These are phyloP conservation scores for Emydocephalus ijimae DNA, from an alignment of 2,113 vertebrate species.

Conservation along the genomic window DNA sequence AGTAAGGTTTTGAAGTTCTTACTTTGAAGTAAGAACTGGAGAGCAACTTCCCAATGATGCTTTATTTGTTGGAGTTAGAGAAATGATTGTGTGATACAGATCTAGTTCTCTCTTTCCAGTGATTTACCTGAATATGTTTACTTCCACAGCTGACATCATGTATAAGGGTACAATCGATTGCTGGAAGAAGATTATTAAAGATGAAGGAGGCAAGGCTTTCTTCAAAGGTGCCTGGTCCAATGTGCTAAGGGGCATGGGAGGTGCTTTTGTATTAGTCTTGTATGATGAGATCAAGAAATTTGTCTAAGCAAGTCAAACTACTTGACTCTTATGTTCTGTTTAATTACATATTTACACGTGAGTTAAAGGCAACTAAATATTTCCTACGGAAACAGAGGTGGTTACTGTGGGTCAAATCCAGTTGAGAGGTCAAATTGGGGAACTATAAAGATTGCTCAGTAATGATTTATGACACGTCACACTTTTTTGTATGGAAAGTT, in stretches of 20 bases:
- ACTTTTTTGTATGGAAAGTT: slow-evolving; percentile 65
- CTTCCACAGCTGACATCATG: slow-evolving; percentile 93
- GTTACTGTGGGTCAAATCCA: slow-evolving; percentile 45
- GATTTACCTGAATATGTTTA: slow-evolving; percentile 53
- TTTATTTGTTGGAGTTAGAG: background rate
- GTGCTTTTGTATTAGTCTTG: slow-evolving; percentile 96
- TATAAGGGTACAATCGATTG: slow-evolving; percentile 96
- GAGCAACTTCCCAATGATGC: background rate
- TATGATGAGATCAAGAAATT: slow-evolving; percentile 98
- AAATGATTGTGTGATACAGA: background rate
- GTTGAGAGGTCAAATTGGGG: slow-evolving; percentile 50
- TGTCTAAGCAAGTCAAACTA: slow-evolving; percentile 70
- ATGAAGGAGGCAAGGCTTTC: slow-evolving; percentile 91
- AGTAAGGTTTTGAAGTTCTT: background rate
- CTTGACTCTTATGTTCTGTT: slow-evolving; percentile 66
- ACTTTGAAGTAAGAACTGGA: background rate
- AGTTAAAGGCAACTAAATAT: slow-evolving; percentile 70
- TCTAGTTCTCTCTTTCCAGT: background rate
- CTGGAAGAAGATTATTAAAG: slow-evolving; percentile 95
- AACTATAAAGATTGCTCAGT: slow-evolving; percentile 27
- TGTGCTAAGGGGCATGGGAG: slow-evolving; percentile 96
- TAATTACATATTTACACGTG: slow-evolving; percentile 69
- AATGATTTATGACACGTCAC: slow-evolving; percentile 57
- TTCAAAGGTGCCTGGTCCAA: slow-evolving; percentile 99
- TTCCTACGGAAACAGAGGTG: slow-evolving; percentile 71